Percentiles rank a stretch among this genome's conserved stretches.
phyloP scores from a whole-genome alignment of 2,113 vertebrate species.

The Dryoscopus gambensis region DNA sequence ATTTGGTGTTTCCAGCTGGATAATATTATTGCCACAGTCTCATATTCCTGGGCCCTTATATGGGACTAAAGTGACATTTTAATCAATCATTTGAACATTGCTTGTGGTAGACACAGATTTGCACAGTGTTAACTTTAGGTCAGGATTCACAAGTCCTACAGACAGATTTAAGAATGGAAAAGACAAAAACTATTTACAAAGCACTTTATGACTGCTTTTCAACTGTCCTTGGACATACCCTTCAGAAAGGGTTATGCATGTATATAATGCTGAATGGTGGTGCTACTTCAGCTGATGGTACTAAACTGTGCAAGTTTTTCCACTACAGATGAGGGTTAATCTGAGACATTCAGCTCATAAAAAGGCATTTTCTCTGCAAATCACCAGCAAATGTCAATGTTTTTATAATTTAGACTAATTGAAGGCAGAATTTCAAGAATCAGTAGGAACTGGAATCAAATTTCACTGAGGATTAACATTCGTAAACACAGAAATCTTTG shows the following conservation, averaged over 20 bases:
- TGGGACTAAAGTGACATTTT: neutral
- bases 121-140: neutral
- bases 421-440: neutral
- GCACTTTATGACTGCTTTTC: neutral
- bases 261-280: neutral
- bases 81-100: neutral
- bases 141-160: neutral
- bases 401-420: neutral
- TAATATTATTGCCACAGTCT: neutral
- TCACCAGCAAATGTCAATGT: neutral
- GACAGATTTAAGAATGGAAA: neutral
- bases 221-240: neutral
- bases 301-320: neutral
- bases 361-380: neutral
- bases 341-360: neutral
- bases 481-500: neutral
- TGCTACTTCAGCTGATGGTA: neutral
- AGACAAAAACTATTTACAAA: neutral
- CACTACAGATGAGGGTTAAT: neutral
- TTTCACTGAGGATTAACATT: neutral
- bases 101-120: neutral
- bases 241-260: neutral
- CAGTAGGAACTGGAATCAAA: neutral
- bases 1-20: accelerated
- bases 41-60: neutral